Percentiles rank a stretch among this genome's conserved stretches.
These are phyloP conservation scores for Cichlasoma orientale DNA, from an alignment of 2,797 vertebrate genomes.

Conservation along the genomic window DNA sequence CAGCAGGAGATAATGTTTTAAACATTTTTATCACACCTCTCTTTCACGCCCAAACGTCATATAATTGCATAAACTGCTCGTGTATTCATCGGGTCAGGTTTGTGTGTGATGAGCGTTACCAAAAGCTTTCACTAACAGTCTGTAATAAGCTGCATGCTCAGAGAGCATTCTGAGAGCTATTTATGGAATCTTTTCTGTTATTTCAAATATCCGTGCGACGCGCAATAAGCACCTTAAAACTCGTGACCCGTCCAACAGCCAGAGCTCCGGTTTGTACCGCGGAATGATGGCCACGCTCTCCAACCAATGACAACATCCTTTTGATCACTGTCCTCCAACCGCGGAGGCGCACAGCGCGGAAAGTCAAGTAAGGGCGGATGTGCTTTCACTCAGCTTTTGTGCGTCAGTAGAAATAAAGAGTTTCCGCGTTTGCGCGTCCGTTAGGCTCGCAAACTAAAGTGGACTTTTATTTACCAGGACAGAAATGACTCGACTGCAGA, in stretches of 20 bases:
- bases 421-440: too few relatives aligned
- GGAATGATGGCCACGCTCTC: not conserved
- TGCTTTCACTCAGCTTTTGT: not conserved
- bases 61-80: too few relatives aligned
- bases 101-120: not conserved
- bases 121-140: not conserved
- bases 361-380: conserved; percentile 32
- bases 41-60: too few relatives aligned
- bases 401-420: conserved; percentile 3
- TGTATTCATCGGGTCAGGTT: not conserved
- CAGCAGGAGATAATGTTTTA: too few relatives aligned
- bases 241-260: conserved; percentile 30
- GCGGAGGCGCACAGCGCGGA: not conserved
- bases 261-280: fast-evolving
- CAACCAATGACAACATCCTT: conserved; percentile 33
- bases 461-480: not conserved
- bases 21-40: too few relatives aligned
- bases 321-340: conserved; percentile 52
- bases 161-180: not conserved
- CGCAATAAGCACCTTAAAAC: not conserved
- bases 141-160: not conserved
- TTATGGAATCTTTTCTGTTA: not conserved
- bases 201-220: not conserved
- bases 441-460: not conserved
- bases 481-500: conserved; percentile 39